Evolutionary conservation across 2,113 vertebrate genomes (phyloP), one percentile per base, ranked within the genome.

Genomic region (Brachyistius frenatus): DNA sequence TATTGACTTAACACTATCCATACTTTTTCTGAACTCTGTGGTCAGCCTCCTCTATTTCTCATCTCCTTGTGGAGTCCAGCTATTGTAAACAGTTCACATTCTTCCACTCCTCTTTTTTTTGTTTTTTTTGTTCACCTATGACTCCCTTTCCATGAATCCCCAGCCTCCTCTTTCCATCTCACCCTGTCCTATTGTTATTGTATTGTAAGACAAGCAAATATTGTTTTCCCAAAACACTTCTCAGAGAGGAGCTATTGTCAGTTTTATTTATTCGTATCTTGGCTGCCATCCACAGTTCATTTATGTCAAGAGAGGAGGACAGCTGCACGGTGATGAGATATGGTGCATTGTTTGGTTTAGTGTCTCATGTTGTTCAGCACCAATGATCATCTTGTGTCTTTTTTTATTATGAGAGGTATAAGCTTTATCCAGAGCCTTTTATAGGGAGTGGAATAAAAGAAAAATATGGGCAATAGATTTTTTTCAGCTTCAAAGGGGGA

Each of bases 1-100:
- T 68, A 74, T 78, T 83, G 84, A 36, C 62, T 77, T 60, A 49
- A 64, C 78, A 66, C 60, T 47, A 47, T n/a, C 31, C 36, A 23
- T 66, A 39, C 52, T 85, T 81, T n/a, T 65, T 16, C 62, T 66
- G 8, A 32, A 35, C 35, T 70, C 60, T 55, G 53, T 39, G 71
- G 35, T 81, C 81, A 66, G 15, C 62, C 54, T 72, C 53, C 16
- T 60, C 23, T 11, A 9, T 83, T 75, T 77, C 62, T 82, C 78
- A 16, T 79, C 76, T 78, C 79, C 61, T 80, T 61, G 53, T 47
- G 47, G 81, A 86, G 68, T 77, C 66, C 76, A 32, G 66, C 73
- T 81, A 37, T 67, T 76, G 76, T 84, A 83, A 90, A 87, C 81
- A 83, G 73, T 61, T 78, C 66, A 76, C 73, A 81, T 86, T 88